Conservation (phyloP, 2,113 vertebrate species). For the Python bivittatus region DNA sequence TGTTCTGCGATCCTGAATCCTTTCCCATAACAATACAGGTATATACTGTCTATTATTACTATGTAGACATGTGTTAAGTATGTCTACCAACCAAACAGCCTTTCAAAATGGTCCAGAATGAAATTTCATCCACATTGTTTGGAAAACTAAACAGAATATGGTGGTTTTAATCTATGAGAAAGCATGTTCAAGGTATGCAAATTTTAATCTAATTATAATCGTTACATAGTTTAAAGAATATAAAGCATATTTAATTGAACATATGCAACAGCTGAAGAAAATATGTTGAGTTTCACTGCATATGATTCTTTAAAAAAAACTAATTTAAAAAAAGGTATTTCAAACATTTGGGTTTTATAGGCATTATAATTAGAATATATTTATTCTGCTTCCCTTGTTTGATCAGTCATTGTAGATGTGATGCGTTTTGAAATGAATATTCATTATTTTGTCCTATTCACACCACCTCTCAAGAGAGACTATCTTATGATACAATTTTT, state of each 20-base stretch:
- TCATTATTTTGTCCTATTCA: not conserved
- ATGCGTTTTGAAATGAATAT: slow-evolving; percentile 11
- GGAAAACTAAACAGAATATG: not conserved
- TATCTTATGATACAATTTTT: not conserved
- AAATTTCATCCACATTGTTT: not conserved
- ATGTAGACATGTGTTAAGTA: not conserved
- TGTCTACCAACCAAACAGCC: not conserved
- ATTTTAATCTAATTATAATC: not conserved
- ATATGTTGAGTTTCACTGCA: not conserved
- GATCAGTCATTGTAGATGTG: slow-evolving; percentile 11
- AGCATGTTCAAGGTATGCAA: not conserved
- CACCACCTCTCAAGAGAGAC: not conserved
- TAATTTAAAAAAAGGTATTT: not conserved
- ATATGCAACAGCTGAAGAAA: not conserved
- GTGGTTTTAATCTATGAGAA: not conserved
- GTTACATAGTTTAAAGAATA: not conserved
- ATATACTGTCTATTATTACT: not conserved
- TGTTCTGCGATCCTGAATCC: no score
- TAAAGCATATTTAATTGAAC: not conserved
- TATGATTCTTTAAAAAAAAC: not conserved
- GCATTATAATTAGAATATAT: not conserved
- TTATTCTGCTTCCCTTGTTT: slow-evolving; percentile 19
- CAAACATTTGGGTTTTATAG: slow-evolving; percentile 1
- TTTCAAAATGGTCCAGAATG: not conserved
- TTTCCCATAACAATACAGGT: not conserved